Evolutionary conservation across 2,888 invertebrate genomes (phyloP), one percentile per base, ranked within the genome.

Genomic region (Rhagonycha lutea): DNA sequence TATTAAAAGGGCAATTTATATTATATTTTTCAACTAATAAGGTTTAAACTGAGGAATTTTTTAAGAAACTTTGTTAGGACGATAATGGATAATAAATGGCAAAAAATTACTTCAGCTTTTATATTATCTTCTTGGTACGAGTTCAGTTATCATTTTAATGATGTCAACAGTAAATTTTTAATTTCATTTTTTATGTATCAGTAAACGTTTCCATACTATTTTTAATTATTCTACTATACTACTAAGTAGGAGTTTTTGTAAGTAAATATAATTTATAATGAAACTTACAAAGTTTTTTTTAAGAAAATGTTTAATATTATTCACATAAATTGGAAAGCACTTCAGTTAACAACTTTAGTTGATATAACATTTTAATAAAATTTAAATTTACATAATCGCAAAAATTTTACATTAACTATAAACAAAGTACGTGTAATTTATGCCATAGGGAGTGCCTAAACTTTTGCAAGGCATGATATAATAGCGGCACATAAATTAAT

Each of bases 21-120:
- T 71, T 65, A 23, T 68, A 29, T 68, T 68, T 68, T 68, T 68
- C 28, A 68, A 47, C 18, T 68, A 65, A 72, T 72, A 61, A 65
- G 29, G 67, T 67, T 71, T 47, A 32, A 32, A 32, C 12, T 4
- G 12, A n/a, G 12, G 5, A 32, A 32, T 32, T n/a, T 32, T 32
- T 32, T 32, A 32, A 32, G 32, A n/a, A n/a, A n/a, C 8, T 47
- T n/a, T 47, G n/a, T n/a, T n/a, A 47, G 7, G n/a, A 47, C 47
- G 47, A 47, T 47, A 47, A 47, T 47, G 47, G n/a, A 47, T 47
- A 47, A 47, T 47, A 47, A 47, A 47, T n/a, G n/a, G 47, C n/a
- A 7, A n/a, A 47, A 47, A 8, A 47, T n/a, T n/a, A n/a, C n/a
- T 47, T 47, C 7, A 8, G 47, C n/a, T 47, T 47, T n/a, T 47